Evolutionary conservation across 2,797 vertebrate species (phyloP).

Genomic region (Lates japonicus): DNA sequence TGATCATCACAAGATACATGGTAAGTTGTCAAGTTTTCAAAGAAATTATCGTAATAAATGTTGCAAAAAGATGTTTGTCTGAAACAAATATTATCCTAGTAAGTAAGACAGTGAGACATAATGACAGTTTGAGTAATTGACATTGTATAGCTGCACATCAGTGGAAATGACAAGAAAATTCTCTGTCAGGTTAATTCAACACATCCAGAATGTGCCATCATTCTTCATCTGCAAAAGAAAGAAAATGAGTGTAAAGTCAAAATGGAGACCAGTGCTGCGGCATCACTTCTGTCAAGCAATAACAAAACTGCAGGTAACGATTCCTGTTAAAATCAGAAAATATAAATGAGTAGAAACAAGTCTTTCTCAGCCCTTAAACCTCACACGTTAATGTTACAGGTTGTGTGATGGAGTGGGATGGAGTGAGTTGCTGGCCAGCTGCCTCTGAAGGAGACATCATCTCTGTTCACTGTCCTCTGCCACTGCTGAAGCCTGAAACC

Average conservation of each 20-base stretch:
- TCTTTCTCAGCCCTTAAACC: too few species aligned
- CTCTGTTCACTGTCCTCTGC: constrained; percentile 64
- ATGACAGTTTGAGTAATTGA: too few species aligned
- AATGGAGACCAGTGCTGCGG: constrained; percentile 29
- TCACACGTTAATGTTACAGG: background rate
- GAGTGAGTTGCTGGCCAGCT: constrained; percentile 78
- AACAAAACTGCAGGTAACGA: constrained; percentile 23
- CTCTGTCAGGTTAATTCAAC: constrained; percentile 48
- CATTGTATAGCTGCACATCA: too few species aligned
- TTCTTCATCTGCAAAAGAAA: constrained; percentile 61
- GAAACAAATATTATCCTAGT: too few species aligned
- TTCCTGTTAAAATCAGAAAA: background rate
- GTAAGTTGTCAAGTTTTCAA: constrained; percentile 8
- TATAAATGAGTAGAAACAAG: background rate
- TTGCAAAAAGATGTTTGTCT: background rate
- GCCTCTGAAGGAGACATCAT: constrained; percentile 47
- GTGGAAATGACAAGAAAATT: too few species aligned
- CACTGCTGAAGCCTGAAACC: constrained; percentile 30
- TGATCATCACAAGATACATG: constrained; percentile 5
- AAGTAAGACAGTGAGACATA: too few species aligned
- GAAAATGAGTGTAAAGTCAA: constrained; percentile 53
- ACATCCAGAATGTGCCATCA: constrained; percentile 65
- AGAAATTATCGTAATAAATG: too few species aligned
- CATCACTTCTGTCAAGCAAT: background rate
- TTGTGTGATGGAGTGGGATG: constrained; percentile 77